phyloP scores from a whole-genome alignment of 2,797 vertebrate genomes.

The Okamejei kenojei region DNA sequence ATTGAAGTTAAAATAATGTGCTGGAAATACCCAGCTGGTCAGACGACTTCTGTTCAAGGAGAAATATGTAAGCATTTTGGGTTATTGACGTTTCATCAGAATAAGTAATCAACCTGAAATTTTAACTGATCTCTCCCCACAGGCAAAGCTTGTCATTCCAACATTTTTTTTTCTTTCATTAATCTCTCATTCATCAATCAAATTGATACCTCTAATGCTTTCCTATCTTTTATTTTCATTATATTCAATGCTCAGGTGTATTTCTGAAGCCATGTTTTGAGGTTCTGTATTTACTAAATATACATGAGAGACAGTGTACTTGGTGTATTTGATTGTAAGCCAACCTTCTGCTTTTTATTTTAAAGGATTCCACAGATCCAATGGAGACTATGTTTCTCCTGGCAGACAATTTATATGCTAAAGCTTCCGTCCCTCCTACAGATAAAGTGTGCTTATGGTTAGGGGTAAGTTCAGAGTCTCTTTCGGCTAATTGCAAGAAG shows the following conservation, averaged over 20 bases:
- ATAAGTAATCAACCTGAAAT: too few species aligned
- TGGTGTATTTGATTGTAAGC: background rate
- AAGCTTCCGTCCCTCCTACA: conserved; percentile 86
- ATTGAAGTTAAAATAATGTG: too few species aligned
- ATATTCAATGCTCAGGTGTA: background rate
- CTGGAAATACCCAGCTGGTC: too few species aligned
- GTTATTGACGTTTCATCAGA: too few species aligned
- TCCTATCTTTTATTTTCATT: background rate
- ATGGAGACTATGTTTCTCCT: conserved; percentile 92
- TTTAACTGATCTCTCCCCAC: too few species aligned
- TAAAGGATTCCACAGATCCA: conserved; percentile 77
- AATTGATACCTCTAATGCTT: background rate
- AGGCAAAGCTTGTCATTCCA: too few species aligned
- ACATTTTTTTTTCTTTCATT: too few species aligned
- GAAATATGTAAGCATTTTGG: too few species aligned
- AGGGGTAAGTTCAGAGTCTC: conserved; percentile 71
- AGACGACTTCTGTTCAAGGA: too few species aligned
- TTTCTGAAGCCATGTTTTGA: background rate
- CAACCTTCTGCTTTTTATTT: conserved; percentile 40
- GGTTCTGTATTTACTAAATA: background rate
- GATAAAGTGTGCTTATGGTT: conserved; percentile 98
- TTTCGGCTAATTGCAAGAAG: background rate
- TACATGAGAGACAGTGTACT: background rate
- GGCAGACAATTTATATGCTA: conserved; percentile 94
- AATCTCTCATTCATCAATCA: background rate